Base-by-base conservation (phyloP, 1,140 invertebrate species). In the Pinna nobilis region DNA sequence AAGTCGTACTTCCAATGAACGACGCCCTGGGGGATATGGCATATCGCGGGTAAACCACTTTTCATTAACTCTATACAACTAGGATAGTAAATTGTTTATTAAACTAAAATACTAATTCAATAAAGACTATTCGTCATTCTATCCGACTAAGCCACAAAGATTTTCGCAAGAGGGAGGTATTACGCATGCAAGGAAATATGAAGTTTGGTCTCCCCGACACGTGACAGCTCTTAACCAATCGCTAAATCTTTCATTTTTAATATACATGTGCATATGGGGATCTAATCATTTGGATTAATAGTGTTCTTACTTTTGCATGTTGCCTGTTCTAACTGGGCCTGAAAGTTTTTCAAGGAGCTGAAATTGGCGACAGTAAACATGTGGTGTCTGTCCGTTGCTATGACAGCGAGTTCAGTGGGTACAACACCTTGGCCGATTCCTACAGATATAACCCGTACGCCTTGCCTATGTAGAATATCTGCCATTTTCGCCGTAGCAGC, bases 361-460 rank as follows among this genome's bases (percentile, higher is more conserved):
- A 77, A 82, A 33, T 75, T 71, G 11, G 65, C 50, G 20, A 77
- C 80, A 4, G 70, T 61, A 53, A 80, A 78, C 13, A 65, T 65
- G 30, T 80, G 76, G 3, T 65, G 35, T 7, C 51, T 61, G 39
- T 79, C 75, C 5, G 65, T 70, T n/a, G 80, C 80, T 11, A 82
- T 79, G 3, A 57, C 59, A 32, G 60, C 30, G 15, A 82, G 66
- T 44, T 82, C 80, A 5, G 60, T 41, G 18, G 47, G 44, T 25
- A 30, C 44, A 11, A 82, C 78, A 18, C 51, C 59, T 25, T 25
- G 33, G n/a, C 81, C 81, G 33, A 82, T 74, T 13, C 81, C 81
- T 49, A 82, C 79, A 18, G 81, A 55, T 28, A 80, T 79, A 13
- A 78, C 66, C 39, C 63, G 60, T 7, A 76, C 73, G 15, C 68